Base-by-base conservation (phyloP, 2,888 invertebrate genomes). In the Campoplex capitator region DNA sequence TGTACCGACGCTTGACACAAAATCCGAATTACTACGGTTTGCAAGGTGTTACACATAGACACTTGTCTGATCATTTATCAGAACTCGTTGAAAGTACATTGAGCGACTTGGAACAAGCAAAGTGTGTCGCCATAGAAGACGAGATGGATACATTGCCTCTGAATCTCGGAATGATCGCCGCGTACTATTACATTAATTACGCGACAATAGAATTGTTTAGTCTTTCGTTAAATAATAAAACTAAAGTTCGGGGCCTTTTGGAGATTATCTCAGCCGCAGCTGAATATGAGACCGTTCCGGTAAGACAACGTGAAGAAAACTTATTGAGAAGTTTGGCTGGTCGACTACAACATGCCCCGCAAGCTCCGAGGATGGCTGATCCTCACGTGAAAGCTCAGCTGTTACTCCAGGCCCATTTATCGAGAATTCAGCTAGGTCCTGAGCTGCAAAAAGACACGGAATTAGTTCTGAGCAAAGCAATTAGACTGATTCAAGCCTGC, bases 1-100 rank as follows among this genome's bases (percentile, higher is more conserved):
- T 99, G 16, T 99, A 99, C 94, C 96, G 99, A 3, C 95, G 99
- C 73, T 96, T 99, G 91, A 99, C 99, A 1, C 99, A 99, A 95
- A 99, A 99, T 95, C 99, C 99, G 0, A 99, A 99, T 95, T 99
- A 99, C 93, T 99, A 99, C 95, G 99, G 99, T 93, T 95, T 99
- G 71, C 99, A 99, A 95, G 99, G 99, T 0, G 98, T 99, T 1
- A 98, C 99, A 0, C 99, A 99, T 94, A 96, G 99, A 76, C 99
- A 99, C 95, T 95, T 99, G 77, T 99, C 99, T 0, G 99, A 99
- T 95, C 99, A 99, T 94, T 95, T 99, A 54, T 99, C 99, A 0
- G 99, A 99, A 95, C 95, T 99, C 88, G 99, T 99, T 1, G 99
- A 99, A 95, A 98, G 97, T 84, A 99, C 99, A 0, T 95, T 99